A percentile compares a stretch with the other conserved stretches of the same genome.
These are phyloP conservation scores for Torymus texanus DNA, from an alignment of 2,888 invertebrate species.

Conservation along the genomic window DNA sequence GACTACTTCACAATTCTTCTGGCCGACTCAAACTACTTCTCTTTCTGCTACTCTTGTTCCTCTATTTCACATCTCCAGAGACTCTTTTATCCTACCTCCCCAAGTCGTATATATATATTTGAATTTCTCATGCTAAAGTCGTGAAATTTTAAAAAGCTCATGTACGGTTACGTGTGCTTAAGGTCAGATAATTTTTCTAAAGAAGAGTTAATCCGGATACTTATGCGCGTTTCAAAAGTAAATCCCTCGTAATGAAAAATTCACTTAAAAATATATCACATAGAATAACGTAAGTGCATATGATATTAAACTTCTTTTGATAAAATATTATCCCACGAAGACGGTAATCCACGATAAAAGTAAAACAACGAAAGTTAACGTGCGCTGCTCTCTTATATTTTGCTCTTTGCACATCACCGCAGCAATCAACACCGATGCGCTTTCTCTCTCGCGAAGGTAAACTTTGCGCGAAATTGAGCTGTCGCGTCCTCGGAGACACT, in stretches of 20 bases:
- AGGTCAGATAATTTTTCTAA: slow-evolving; percentile 14
- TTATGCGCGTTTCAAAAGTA: background rate
- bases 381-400: no score
- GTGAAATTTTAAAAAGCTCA: slow-evolving; percentile 43
- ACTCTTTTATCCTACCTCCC: slow-evolving; percentile 36
- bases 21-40: slow-evolving; percentile 15
- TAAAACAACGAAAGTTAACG: no score
- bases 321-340: no score
- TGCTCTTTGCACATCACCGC: no score
- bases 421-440: background rate
- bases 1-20: slow-evolving; percentile 21
- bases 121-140: slow-evolving; percentile 35
- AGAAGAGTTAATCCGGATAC: background rate
- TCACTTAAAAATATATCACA: no score
- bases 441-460: background rate
- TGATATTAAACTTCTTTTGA: no score
- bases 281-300: no score
- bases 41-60: slow-evolving; percentile 40
- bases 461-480: slow-evolving; percentile 45
- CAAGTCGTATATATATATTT: slow-evolving; percentile 21
- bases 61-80: slow-evolving; percentile 41
- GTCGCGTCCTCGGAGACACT: slow-evolving; percentile 33
- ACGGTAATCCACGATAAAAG: no score
- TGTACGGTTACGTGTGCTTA: slow-evolving; percentile 15
- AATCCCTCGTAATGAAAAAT: background rate